These are phyloP conservation scores for Craterocephalus amniculus DNA, from an alignment of 2,797 vertebrate genomes.

Conservation along the genomic window DNA sequence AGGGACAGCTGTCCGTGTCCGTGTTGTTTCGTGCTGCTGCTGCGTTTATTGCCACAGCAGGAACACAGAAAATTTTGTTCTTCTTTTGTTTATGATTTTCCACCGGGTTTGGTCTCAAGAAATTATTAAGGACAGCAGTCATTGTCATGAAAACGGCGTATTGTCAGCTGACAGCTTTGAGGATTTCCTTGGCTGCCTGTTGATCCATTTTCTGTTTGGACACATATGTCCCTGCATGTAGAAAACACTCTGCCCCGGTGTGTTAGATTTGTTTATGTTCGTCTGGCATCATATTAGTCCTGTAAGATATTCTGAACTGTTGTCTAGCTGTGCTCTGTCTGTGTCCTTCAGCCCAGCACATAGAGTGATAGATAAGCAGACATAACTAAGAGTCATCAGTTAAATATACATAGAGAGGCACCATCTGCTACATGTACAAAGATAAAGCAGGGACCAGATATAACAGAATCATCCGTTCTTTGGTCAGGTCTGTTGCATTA, in stretches of 20 bases:
- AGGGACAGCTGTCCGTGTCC: conserved; percentile 26
- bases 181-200: conserved; percentile 2
- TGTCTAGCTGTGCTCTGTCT: too few relatives aligned
- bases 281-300: neutral
- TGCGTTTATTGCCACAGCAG: conserved; percentile 41
- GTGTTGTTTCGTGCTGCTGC: conserved; percentile 19
- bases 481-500: too few relatives aligned
- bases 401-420: too few relatives aligned
- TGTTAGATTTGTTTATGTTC: neutral
- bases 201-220: conserved; percentile 27
- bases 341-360: too few relatives aligned
- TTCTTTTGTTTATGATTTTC: conserved; percentile 30
- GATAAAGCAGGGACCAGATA: too few relatives aligned
- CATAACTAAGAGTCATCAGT: too few relatives aligned
- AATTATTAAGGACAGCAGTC: conserved; percentile 33
- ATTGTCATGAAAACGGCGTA: conserved; percentile 32
- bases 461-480: too few relatives aligned
- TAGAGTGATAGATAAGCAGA: too few relatives aligned
- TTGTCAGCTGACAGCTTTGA: conserved; percentile 22
- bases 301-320: too few relatives aligned
- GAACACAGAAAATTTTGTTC: conserved; percentile 20
- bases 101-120: conserved; percentile 22
- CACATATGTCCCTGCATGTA: conserved; percentile 22
- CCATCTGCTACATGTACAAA: too few relatives aligned
- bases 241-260: conserved; percentile 7